These are phyloP conservation scores for Acrocera orbiculus DNA, from an alignment of 2,888 invertebrate species.

Conservation along the genomic window DNA sequence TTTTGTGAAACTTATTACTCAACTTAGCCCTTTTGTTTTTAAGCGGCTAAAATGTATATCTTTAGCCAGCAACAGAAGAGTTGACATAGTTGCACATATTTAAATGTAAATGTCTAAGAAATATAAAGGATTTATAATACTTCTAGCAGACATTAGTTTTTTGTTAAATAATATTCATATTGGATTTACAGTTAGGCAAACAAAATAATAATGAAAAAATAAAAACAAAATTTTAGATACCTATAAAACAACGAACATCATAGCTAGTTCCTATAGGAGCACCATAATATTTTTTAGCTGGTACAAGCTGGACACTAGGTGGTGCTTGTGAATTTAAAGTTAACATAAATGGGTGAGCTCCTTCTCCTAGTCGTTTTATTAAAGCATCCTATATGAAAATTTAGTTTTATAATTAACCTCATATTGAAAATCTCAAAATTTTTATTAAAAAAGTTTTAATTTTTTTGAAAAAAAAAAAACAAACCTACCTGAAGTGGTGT, in stretches of 20 bases:
- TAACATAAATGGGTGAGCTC: slow-evolving; percentile 66
- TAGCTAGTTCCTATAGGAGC: slow-evolving; percentile 85
- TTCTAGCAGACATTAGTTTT: too few relatives aligned
- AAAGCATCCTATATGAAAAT: slow-evolving; percentile 51
- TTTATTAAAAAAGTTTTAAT: neutral
- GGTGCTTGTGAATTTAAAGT: slow-evolving; percentile 68
- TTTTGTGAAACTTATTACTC: too few relatives aligned
- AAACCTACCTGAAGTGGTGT: slow-evolving; percentile 57
- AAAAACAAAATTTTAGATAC: slow-evolving; percentile 45
- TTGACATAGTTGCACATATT: too few relatives aligned
- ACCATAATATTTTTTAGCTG: slow-evolving; percentile 79
- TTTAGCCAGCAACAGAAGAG: too few relatives aligned
- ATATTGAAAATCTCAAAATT: neutral
- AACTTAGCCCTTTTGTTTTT: too few relatives aligned
- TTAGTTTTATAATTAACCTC: too few relatives aligned
- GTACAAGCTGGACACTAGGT: slow-evolving; percentile 79
- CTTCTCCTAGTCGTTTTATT: slow-evolving; percentile 55
- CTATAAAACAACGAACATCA: slow-evolving; percentile 70
- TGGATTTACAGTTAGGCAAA: too few relatives aligned
- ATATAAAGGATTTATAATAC: too few relatives aligned
- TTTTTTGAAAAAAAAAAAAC: neutral
- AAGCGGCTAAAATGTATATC: too few relatives aligned
- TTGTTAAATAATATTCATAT: too few relatives aligned
- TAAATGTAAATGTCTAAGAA: too few relatives aligned
- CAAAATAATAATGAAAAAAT: too few relatives aligned